Base-by-base conservation (phyloP, 2,113 vertebrate genomes). In the Perca fluviatilis region DNA sequence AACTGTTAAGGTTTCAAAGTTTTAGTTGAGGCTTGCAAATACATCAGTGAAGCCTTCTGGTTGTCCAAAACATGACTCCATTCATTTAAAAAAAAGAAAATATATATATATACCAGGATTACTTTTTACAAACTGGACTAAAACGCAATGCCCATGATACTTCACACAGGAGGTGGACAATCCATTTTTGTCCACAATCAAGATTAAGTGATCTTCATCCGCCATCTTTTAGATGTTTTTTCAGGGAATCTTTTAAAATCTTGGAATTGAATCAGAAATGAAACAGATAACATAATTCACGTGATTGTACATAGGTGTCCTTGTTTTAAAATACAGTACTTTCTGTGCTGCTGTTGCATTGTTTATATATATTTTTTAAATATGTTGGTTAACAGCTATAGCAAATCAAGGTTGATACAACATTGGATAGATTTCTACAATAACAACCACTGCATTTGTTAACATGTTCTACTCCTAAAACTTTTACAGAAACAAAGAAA, bases 111-210 rank as follows among this genome's bases (percentile, higher is more conserved):
- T n/a, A 64, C 16, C 43, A 51, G 13, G 68, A 70, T 21, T 51
- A 79, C 49, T 50, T 67, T 40, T 49, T 60, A 46, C 23, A 43
- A 51, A 36, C 18, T 65, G 73, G 49, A 77, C 27, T 16, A 54
- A 82, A 75, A 68, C 25, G 3, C 75, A 80, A 80, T 72, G 73
- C 25, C 70, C 82, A 90, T 51, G 68, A 69, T 33, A 66, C 33
- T 82, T 77, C 19, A 80, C 75, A 79, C 47, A 61, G n/a, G n/a
- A 54, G 8, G 25, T 53, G 43, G 36, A 75, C 50, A 77, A 56
- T 53, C 4, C 49, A 67, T 73, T 27, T 27, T n/a, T n/a, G n/a
- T n/a, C n/a, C n/a, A n/a, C n/a, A n/a, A n/a, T n/a, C 1, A 30
- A 58, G 18, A 50, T 63, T 53, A 51, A 21, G 14, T 8, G 15